These are phyloP conservation scores for Asarcornis scutulata DNA, from an alignment of 2,113 vertebrate genomes.

Conservation along the genomic window DNA sequence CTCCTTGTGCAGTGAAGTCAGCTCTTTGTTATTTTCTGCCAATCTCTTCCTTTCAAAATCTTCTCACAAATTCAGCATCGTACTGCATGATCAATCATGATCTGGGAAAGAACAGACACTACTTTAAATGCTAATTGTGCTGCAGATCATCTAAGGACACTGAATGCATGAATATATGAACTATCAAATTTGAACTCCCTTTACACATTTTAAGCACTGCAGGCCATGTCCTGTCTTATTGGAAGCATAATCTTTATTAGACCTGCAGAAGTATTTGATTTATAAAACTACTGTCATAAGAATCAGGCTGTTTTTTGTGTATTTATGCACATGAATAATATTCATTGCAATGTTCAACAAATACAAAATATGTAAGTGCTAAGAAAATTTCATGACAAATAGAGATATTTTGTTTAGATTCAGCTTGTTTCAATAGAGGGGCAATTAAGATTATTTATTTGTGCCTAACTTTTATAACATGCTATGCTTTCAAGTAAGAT, in stretches of 20 bases:
- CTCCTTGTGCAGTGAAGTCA: constrained; percentile 44
- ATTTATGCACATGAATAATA: not conserved
- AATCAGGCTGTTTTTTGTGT: not conserved
- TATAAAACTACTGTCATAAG: not conserved
- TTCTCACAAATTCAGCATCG: constrained; percentile 26
- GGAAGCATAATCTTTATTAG: constrained; percentile 7
- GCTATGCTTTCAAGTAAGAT: not conserved
- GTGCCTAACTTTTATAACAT: not conserved
- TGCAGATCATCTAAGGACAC: constrained; percentile 14
- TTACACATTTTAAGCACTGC: not conserved
- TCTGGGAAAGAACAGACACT: constrained; percentile 13
- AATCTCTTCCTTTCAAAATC: constrained; percentile 17
- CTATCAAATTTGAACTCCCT: constrained; percentile 29
- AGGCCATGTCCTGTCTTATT: not conserved
- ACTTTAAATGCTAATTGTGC: constrained; percentile 51
- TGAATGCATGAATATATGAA: constrained; percentile 32
- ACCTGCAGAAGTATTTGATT: constrained; percentile 9
- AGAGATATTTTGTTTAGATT: not conserved
- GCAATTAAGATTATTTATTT: not conserved
- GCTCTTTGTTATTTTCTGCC: constrained; percentile 44
- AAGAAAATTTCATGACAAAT: not conserved
- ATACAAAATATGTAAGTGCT: not conserved
- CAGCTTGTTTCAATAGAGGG: not conserved
- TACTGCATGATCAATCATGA: constrained; percentile 31
- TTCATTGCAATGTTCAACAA: not conserved